Conservation (phyloP, 2,888 invertebrate species). For the Drosophila formosana region DNA sequence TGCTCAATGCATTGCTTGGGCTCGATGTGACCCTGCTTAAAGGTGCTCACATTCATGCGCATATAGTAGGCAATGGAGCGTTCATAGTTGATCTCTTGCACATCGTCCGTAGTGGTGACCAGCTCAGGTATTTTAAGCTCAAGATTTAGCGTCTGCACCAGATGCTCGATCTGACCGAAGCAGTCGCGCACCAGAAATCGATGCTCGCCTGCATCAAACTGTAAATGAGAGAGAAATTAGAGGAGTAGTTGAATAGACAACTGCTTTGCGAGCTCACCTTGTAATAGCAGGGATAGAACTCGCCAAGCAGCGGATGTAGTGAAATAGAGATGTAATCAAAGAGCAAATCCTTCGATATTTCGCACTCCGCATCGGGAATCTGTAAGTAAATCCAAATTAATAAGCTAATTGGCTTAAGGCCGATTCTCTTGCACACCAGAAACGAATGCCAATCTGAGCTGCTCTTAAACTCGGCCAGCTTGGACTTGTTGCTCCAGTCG, state of each 20-base stretch:
- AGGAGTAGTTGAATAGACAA: too few relatives aligned
- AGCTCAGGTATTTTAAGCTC: constrained; percentile 70
- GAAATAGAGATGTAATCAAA: constrained; percentile 78
- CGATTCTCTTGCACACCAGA: constrained; percentile 56
- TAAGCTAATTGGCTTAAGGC: too few relatives aligned
- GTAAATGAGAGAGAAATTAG: not conserved
- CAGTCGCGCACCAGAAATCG: constrained; percentile 81
- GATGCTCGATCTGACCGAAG: constrained; percentile 74
- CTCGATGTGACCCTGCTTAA: constrained; percentile 74
- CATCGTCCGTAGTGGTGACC: not conserved
- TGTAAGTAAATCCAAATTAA: constrained; percentile 27
- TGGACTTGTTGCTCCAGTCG: constrained; percentile 63
- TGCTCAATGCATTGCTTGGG: constrained; percentile 72
- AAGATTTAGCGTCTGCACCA: constrained; percentile 71
- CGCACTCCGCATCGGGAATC: constrained; percentile 73
- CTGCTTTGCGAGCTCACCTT: constrained; percentile 56
- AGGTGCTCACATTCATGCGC: constrained; percentile 77
- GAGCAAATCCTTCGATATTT: constrained; percentile 66
- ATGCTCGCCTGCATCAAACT: constrained; percentile 77
- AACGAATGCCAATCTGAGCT: constrained; percentile 82
- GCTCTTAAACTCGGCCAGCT: constrained; percentile 64
- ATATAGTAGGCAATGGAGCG: constrained; percentile 65
- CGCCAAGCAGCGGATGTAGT: constrained; percentile 62
- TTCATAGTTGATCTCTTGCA: constrained; percentile 15
- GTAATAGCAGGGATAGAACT: constrained; percentile 83